phyloP scores from a whole-genome alignment of 2,797 vertebrate species.

The Apodemus agrarius region DNA sequence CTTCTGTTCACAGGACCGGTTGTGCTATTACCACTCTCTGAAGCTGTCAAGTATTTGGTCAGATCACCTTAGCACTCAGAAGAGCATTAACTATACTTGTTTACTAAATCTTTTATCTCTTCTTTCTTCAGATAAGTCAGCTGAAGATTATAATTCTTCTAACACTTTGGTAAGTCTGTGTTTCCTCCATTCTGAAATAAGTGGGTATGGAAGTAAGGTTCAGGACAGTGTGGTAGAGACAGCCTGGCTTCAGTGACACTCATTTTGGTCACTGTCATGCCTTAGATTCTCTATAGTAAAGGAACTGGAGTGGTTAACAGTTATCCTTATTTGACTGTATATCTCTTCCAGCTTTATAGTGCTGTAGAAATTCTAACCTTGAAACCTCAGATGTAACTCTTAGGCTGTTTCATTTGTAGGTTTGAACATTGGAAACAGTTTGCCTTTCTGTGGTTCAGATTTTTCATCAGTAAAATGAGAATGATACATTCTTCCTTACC shows the following conservation, averaged over 20 bases:
- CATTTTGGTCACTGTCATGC: neutral
- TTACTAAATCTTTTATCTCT: constrained; percentile 60
- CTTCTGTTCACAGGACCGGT: neutral
- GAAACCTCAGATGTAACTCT: neutral
- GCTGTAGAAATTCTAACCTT: constrained; percentile 37
- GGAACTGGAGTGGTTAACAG: neutral
- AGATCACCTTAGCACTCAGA: neutral
- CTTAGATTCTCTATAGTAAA: neutral
- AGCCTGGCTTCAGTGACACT: neutral
- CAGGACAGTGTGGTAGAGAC: neutral
- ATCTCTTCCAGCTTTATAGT: constrained; percentile 6
- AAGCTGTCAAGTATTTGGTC: constrained; percentile 11
- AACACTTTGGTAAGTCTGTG: constrained; percentile 91
- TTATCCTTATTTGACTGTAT: neutral
- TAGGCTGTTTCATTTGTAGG: constrained; percentile 4
- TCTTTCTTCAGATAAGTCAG: constrained; percentile 91
- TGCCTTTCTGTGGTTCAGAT: constrained; percentile 22
- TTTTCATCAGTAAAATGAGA: constrained; percentile 47
- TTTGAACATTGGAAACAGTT: constrained; percentile 38
- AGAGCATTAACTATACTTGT: neutral
- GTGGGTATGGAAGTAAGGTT: neutral
- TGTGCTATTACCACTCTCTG: neutral
- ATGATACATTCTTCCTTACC: neutral
- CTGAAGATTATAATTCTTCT: constrained; percentile 93
- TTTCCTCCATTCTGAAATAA: neutral